These are phyloP conservation scores for Saguinus oedipus DNA, from an alignment of 2,797 vertebrate genomes.

Conservation along the genomic window DNA sequence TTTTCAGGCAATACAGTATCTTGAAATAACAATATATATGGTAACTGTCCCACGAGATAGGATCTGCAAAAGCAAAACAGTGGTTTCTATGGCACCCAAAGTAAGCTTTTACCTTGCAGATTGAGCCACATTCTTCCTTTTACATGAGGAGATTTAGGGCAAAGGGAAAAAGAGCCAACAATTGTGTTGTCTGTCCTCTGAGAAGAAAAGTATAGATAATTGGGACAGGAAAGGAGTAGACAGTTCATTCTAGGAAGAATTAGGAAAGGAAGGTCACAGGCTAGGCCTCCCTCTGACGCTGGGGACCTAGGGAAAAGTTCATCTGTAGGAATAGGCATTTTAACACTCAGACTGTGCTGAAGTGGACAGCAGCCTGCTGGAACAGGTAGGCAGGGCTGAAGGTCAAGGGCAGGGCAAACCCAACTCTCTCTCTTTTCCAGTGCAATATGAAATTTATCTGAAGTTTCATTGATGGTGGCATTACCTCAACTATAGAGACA, in stretches of 20 bases:
- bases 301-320: not conserved
- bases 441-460: not conserved
- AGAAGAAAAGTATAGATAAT: not conserved
- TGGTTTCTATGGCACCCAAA: not conserved
- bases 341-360: not conserved
- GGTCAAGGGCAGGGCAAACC: not conserved
- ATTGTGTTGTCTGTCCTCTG: not conserved
- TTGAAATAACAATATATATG: not conserved
- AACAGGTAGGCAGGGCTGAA: not conserved
- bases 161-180: not conserved
- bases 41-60: not conserved
- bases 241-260: not conserved
- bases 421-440: not conserved
- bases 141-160: slow-evolving; percentile 4
- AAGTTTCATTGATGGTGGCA: not conserved
- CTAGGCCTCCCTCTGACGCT: not conserved
- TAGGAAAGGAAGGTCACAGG: not conserved
- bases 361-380: not conserved
- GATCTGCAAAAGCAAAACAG: slow-evolving; percentile 12
- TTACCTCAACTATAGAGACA: not conserved
- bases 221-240: not conserved
- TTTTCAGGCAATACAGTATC: not conserved
- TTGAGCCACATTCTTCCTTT: not conserved
- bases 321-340: not conserved
- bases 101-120: not conserved